A percentile compares a stretch with the other conserved stretches of the same genome.
phyloP scores from a whole-genome alignment of 1,140 invertebrate species.

The Lamellibrachia luymesi region DNA sequence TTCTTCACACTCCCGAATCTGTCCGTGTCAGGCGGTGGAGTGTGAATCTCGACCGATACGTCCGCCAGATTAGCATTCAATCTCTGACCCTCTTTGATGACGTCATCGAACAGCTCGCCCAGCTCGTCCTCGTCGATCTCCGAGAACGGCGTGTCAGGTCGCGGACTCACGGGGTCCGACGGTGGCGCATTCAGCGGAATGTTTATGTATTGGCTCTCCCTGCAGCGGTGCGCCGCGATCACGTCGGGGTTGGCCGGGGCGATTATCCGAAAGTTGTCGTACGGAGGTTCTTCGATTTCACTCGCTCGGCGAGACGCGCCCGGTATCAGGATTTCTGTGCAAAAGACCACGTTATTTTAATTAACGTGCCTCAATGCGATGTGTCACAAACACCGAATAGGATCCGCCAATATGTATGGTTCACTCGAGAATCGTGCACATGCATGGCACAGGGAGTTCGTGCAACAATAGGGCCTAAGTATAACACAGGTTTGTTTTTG shows the following conservation, averaged over 20 bases:
- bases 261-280: neutral
- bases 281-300: neutral
- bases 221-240: neutral
- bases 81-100: neutral
- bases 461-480: too few relatives aligned
- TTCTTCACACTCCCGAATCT: neutral
- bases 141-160: neutral
- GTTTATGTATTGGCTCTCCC: neutral
- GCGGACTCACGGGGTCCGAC: neutral
- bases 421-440: too few relatives aligned
- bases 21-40: neutral
- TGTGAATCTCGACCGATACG: neutral
- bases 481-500: too few relatives aligned
- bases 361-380: neutral
- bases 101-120: neutral
- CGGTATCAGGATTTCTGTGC: neutral
- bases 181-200: neutral
- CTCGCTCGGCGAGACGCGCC: neutral
- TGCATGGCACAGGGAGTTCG: too few relatives aligned
- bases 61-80: neutral
- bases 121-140: conserved; percentile 14
- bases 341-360: neutral
- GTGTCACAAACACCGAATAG: too few relatives aligned
- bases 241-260: neutral
- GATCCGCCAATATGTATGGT: too few relatives aligned